A percentile compares a stretch with the other conserved stretches of the same genome.
Evolutionary conservation across 2,797 vertebrate species (phyloP).

Genomic region (Falco naumanni): DNA sequence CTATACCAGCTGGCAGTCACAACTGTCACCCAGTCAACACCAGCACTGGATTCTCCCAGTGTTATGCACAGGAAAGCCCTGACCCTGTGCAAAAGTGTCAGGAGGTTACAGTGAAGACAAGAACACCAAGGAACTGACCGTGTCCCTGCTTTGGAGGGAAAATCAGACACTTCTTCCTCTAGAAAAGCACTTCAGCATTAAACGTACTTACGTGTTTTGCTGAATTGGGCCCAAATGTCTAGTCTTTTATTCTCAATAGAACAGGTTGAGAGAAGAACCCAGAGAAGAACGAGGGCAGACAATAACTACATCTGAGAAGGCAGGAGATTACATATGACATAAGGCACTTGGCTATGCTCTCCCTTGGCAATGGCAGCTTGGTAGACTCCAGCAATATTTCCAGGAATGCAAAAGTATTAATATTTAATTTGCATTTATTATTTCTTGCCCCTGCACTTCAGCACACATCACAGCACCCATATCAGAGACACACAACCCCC

Average conservation of each 20-base stretch:
- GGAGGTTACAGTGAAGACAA: not conserved
- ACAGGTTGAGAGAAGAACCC: not conserved
- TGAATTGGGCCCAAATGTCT: not conserved
- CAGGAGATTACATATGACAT: not conserved
- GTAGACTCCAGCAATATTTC: not conserved
- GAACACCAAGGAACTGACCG: not conserved
- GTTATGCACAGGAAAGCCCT: not conserved
- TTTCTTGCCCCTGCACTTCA: not conserved
- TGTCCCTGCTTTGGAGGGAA: not conserved
- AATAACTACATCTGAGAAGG: not conserved
- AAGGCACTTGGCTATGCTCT: not conserved
- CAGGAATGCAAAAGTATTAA: not conserved
- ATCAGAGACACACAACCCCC: not conserved
- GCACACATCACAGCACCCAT: not conserved
- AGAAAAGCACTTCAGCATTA: not conserved
- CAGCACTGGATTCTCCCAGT: not conserved
- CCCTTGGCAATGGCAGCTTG: not conserved
- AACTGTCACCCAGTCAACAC: not conserved
- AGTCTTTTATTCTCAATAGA: not conserved
- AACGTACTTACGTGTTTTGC: not conserved
- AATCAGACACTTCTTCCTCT: not conserved
- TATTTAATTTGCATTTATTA: not conserved
- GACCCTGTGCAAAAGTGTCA: not conserved
- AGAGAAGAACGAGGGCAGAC: not conserved
- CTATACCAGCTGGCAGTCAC: not conserved